A percentile compares a stretch with the other conserved stretches of the same genome.
These are phyloP conservation scores for Ptiloglossa arizonensis DNA, from an alignment of 1,140 invertebrate species.

Conservation along the genomic window DNA sequence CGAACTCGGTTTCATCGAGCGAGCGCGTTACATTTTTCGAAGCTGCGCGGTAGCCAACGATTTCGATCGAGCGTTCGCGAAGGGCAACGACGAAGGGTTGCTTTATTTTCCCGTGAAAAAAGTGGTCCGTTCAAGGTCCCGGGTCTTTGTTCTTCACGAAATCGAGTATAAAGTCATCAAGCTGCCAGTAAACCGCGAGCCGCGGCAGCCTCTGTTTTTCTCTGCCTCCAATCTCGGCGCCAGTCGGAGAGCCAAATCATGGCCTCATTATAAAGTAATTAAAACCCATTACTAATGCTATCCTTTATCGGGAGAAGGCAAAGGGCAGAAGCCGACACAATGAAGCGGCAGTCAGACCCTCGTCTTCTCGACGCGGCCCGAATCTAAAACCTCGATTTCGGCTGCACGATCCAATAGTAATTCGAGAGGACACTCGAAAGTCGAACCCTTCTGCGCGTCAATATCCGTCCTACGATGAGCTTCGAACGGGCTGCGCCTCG, in stretches of 20 bases:
- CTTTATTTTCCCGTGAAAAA: constrained; percentile 26
- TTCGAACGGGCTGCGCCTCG: constrained; percentile 59
- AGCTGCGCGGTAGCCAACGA: not conserved
- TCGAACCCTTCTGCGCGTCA: constrained; percentile 68
- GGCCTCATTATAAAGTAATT: constrained; percentile 82
- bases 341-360: constrained; percentile 79
- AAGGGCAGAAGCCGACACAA: constrained; percentile 76
- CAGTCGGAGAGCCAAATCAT: constrained; percentile 77
- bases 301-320: constrained; percentile 75
- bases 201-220: constrained; percentile 48
- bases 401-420: constrained; percentile 73
- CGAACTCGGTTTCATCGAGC: too few species aligned
- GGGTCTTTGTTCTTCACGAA: constrained; percentile 54
- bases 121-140: constrained; percentile 36
- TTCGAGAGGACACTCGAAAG: constrained; percentile 51
- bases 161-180: constrained; percentile 68
- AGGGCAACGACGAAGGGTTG: not conserved
- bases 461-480: constrained; percentile 78
- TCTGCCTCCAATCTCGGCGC: constrained; percentile 68
- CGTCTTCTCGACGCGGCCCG: constrained; percentile 70
- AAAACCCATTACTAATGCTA: constrained; percentile 82
- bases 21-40: too few species aligned
- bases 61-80: not conserved
- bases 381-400: constrained; percentile 67
- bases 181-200: constrained; percentile 60